A percentile compares a stretch with the other conserved stretches of the same genome.
Conservation (phyloP, 2,113 vertebrate genomes). For the Lynx canadensis region DNA sequence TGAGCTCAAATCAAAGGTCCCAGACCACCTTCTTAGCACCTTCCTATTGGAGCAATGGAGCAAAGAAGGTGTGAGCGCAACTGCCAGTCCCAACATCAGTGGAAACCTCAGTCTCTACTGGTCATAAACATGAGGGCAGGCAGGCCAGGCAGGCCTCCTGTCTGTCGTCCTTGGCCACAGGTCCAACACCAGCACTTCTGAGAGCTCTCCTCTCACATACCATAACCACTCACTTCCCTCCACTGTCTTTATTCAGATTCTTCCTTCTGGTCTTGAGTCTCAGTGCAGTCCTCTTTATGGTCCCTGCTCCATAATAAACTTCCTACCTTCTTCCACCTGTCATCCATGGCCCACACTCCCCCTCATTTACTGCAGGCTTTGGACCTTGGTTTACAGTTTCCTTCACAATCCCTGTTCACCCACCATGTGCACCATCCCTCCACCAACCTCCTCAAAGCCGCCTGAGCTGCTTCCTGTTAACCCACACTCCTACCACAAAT, state of each 20-base stretch:
- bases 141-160: neutral
- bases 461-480: neutral
- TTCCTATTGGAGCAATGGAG: neutral
- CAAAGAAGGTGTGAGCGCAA: neutral
- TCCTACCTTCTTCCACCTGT: neutral
- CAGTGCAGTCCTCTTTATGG: neutral
- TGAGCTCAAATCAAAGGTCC: neutral
- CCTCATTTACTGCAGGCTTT: neutral
- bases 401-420: neutral
- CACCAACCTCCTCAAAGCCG: neutral
- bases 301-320: neutral
- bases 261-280: neutral
- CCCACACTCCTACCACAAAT: neutral
- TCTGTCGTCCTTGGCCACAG: neutral
- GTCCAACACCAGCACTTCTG: neutral
- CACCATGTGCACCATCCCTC: neutral
- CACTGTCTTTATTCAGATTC: neutral
- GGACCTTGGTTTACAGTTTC: neutral
- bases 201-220: neutral
- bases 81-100: too few relatives aligned
- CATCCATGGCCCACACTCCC: neutral
- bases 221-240: neutral
- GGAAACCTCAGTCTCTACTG: neutral
- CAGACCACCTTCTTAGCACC: neutral
- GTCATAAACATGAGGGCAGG: neutral